These are phyloP conservation scores for Lampropteryx suffumata DNA, from an alignment of 2,888 invertebrate species.

Conservation along the genomic window DNA sequence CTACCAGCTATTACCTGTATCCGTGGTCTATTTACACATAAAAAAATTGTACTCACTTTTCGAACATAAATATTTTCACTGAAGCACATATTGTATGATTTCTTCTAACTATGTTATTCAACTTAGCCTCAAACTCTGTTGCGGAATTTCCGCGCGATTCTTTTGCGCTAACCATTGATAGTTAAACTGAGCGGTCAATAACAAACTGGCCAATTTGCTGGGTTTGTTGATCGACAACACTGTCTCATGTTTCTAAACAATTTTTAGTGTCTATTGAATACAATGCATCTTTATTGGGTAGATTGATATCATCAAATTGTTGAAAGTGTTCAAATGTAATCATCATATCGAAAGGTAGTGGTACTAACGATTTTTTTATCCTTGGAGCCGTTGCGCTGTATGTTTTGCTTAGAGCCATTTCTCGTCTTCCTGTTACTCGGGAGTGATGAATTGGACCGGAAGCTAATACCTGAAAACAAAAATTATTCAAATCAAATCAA, in stretches of 20 bases:
- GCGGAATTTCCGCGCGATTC: constrained; percentile 12
- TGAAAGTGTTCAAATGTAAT: constrained; percentile 7
- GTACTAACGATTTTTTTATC: constrained; percentile 91
- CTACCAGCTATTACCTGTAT: too few relatives aligned
- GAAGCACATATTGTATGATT: constrained; percentile 31
- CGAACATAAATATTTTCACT: constrained; percentile 20
- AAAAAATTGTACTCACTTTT: constrained; percentile 22
- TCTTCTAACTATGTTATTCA: constrained; percentile 23
- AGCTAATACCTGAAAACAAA: constrained; percentile 59
- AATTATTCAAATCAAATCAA: too few relatives aligned
- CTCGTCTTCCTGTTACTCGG: constrained; percentile 85
- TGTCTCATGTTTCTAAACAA: constrained; percentile 25
- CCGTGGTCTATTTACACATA: too few relatives aligned
- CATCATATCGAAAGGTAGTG: background rate
- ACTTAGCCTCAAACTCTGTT: constrained; percentile 1
- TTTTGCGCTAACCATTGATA: constrained; percentile 23
- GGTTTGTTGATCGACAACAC: constrained; percentile 26
- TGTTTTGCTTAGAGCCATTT: constrained; percentile 82
- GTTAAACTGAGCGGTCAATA: constrained; percentile 17
- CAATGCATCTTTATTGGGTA: constrained; percentile 14
- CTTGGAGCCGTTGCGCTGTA: constrained; percentile 93
- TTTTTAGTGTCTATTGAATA: constrained; percentile 20
- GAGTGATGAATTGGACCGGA: constrained; percentile 79
- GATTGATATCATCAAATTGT: constrained; percentile 15
- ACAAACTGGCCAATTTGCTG: constrained; percentile 11